A percentile compares a stretch with the other conserved stretches of the same genome.
phyloP scores from a whole-genome alignment of 2,797 vertebrate species.

The Paedocypris micromegethes region DNA sequence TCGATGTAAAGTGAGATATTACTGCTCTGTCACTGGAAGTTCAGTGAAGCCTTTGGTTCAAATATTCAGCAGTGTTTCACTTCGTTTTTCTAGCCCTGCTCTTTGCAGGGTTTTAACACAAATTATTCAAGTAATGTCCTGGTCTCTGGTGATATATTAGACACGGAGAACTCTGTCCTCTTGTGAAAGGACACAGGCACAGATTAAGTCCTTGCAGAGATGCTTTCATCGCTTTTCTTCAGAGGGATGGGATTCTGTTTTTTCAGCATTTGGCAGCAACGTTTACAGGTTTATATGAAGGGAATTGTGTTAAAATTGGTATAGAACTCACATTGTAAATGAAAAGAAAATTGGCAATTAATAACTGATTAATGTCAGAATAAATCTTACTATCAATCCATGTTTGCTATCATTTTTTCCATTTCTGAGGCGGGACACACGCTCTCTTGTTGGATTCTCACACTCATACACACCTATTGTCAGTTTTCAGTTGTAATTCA shows the following conservation, averaged over 20 bases:
- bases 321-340: too few relatives aligned
- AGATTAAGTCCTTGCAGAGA: conserved; percentile 9
- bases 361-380: too few relatives aligned
- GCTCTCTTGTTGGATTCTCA: too few relatives aligned
- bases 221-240: conserved; percentile 9
- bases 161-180: conserved; percentile 10
- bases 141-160: conserved; percentile 18
- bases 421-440: too few relatives aligned
- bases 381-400: too few relatives aligned
- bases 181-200: conserved; percentile 4
- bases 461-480: too few relatives aligned
- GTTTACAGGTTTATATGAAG: too few relatives aligned
- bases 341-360: too few relatives aligned
- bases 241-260: conserved; percentile 9
- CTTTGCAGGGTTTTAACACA: not conserved
- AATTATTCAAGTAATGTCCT: conserved; percentile 20
- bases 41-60: conserved; percentile 10
- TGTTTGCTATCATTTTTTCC: too few relatives aligned
- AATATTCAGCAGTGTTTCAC: conserved; percentile 16
- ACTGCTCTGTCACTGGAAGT: not conserved
- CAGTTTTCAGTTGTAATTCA: too few relatives aligned
- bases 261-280: conserved; percentile 5
- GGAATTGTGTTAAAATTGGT: too few relatives aligned
- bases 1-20: too few relatives aligned
- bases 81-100: conserved; percentile 8